A percentile compares a stretch with the other conserved stretches of the same genome.
Conservation (phyloP, 1,140 invertebrate genomes). For the Rhagoletis zephyria region DNA sequence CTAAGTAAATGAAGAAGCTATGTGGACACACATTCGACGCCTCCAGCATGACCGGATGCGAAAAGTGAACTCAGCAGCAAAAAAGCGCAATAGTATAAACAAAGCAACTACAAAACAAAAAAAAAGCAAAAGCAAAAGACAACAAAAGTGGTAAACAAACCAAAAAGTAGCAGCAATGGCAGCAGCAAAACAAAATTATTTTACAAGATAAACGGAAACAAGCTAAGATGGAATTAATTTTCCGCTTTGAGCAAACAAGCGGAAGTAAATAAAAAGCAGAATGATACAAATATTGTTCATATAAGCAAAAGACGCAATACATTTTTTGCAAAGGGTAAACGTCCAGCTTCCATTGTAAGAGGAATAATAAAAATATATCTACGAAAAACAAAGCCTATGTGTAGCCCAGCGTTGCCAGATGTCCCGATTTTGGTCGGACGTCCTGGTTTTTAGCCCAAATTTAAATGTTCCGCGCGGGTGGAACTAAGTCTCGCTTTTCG, state of each 20-base stretch:
- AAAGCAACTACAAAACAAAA: background rate
- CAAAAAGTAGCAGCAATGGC: background rate
- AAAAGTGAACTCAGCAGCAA: background rate
- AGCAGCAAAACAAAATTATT: slow-evolving; percentile 57
- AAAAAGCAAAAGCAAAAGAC: background rate
- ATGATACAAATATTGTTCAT: background rate
- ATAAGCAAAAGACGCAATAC: background rate
- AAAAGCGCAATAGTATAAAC: background rate
- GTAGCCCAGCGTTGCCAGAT: too few relatives aligned
- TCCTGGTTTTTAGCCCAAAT: too few relatives aligned
- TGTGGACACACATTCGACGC: slow-evolving; percentile 7
- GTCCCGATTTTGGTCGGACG: too few relatives aligned
- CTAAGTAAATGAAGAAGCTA: background rate
- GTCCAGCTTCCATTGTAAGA: too few relatives aligned
- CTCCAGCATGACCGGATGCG: slow-evolving; percentile 11
- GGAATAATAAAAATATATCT: background rate
- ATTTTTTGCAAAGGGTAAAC: background rate
- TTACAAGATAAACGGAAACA: slow-evolving; percentile 73
- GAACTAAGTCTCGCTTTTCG: too few relatives aligned
- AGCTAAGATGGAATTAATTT: slow-evolving; percentile 73
- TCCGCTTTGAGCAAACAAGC: slow-evolving; percentile 73
- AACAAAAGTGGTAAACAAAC: background rate
- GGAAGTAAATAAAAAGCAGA: slow-evolving; percentile 71
- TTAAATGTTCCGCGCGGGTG: too few relatives aligned
- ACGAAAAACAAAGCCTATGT: background rate